These are phyloP conservation scores for Tromatobia lineatoria DNA, from an alignment of 2,888 invertebrate species.

Conservation along the genomic window DNA sequence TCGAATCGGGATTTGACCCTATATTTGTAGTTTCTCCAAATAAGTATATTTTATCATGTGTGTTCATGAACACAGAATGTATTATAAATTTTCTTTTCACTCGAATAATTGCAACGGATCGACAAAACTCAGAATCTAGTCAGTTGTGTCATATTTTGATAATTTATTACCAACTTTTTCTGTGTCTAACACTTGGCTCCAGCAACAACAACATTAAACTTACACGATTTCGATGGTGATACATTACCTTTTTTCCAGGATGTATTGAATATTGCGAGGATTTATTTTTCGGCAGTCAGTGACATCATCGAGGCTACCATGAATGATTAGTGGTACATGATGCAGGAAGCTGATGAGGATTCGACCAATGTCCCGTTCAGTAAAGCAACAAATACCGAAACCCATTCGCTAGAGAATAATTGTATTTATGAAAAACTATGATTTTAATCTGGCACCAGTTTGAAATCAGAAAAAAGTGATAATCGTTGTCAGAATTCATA, in stretches of 20 bases:
- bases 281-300: slow-evolving; percentile 73
- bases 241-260: slow-evolving; percentile 65
- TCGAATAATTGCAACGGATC: too few relatives aligned
- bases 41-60: too few relatives aligned
- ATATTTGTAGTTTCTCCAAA: too few relatives aligned
- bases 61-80: too few relatives aligned
- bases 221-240: background rate
- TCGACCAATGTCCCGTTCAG: background rate
- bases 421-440: background rate
- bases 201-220: too few relatives aligned
- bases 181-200: too few relatives aligned
- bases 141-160: too few relatives aligned
- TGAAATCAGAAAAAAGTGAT: background rate
- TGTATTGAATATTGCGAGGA: slow-evolving; percentile 66
- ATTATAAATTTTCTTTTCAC: too few relatives aligned
- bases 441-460: background rate
- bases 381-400: background rate
- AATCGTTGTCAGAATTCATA: background rate
- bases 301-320: slow-evolving; percentile 68
- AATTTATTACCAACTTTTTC: too few relatives aligned
- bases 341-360: background rate
- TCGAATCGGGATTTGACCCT: too few relatives aligned
- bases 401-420: background rate
- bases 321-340: slow-evolving; percentile 27
- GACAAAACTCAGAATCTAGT: too few relatives aligned